Evolutionary conservation across 2,888 invertebrate species (phyloP).

Genomic region (Lutraria lutraria): DNA sequence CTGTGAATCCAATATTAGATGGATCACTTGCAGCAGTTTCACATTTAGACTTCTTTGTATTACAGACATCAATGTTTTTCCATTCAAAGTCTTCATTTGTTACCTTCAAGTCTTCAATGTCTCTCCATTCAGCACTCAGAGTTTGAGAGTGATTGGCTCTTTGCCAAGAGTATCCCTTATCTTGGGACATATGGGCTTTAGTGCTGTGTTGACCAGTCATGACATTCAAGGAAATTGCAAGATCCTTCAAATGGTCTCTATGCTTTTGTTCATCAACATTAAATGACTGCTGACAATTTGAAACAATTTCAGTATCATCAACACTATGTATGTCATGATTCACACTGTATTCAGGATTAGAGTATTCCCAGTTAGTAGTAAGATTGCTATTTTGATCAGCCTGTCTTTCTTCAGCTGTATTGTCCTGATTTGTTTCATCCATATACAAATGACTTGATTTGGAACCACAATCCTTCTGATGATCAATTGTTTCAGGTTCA

Average conservation of each 20-base stretch:
- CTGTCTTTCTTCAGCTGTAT: background rate
- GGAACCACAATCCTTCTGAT: background rate
- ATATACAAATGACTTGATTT: background rate
- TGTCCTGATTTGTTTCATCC: background rate
- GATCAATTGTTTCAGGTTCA: background rate
- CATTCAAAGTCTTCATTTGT: background rate
- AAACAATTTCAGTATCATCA: background rate
- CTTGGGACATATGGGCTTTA: background rate
- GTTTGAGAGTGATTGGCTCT: constrained; percentile 9
- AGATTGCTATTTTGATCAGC: background rate
- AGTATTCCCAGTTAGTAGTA: background rate
- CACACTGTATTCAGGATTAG: background rate
- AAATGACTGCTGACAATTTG: background rate
- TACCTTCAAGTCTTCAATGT: background rate
- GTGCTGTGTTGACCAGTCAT: too few species aligned
- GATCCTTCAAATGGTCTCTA: background rate
- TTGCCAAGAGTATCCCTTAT: constrained; percentile 13
- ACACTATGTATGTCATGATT: background rate
- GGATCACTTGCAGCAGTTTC: background rate
- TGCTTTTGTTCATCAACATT: background rate
- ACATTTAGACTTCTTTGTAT: background rate
- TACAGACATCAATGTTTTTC: background rate
- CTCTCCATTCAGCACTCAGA: background rate
- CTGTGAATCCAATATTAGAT: background rate
- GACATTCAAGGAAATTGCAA: background rate